phyloP scores from a whole-genome alignment of 1,140 invertebrate genomes.

The Onthophagus taurus region DNA sequence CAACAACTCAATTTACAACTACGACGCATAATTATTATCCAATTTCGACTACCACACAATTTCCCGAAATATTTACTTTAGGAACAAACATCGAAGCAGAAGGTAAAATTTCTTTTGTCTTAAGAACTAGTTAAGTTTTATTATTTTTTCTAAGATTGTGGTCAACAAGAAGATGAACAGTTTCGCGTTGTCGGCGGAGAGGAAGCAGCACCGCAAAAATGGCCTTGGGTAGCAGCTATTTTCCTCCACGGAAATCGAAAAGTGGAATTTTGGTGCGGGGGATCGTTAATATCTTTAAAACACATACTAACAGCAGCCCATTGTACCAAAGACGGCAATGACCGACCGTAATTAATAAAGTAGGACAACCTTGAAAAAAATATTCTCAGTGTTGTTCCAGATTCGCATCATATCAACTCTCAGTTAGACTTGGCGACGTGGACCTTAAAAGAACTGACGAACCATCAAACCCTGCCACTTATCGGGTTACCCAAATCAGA shows the following conservation, averaged over 20 bases:
- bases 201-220: constrained; percentile 68
- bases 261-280: constrained; percentile 91
- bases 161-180: constrained; percentile 68
- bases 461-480: constrained; percentile 67
- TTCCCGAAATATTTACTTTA: too few relatives aligned
- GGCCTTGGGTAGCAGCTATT: constrained; percentile 93
- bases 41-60: constrained; percentile 17
- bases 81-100: constrained; percentile 42
- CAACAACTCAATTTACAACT: constrained; percentile 13
- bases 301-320: constrained; percentile 87
- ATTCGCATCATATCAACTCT: constrained; percentile 50
- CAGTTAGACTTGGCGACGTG: constrained; percentile 78
- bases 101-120: constrained; percentile 24
- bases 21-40: too few relatives aligned
- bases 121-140: not conserved
- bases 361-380: not conserved
- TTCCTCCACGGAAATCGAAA: constrained; percentile 76
- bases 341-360: constrained; percentile 63
- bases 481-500: constrained; percentile 62
- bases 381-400: constrained; percentile 1
- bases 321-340: constrained; percentile 77
- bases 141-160: constrained; percentile 58
- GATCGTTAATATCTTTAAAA: constrained; percentile 68
- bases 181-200: constrained; percentile 84
- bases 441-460: constrained; percentile 74